Conservation (phyloP, 2,888 invertebrate genomes). For the Hirtodrosophila trivittata region DNA sequence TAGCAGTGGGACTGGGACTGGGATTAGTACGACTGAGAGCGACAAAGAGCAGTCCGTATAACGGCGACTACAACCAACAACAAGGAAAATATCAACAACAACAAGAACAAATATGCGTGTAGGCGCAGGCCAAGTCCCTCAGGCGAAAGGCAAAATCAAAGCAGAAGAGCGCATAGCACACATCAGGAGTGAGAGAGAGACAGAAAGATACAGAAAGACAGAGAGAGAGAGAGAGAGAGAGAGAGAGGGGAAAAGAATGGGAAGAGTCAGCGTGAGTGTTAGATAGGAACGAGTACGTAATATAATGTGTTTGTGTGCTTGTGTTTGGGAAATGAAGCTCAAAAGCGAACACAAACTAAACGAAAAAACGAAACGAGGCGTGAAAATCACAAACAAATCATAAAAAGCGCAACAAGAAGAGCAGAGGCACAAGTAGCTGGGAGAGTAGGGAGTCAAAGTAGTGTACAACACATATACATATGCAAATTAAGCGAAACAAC, state of each 20-base stretch:
- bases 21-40: no score
- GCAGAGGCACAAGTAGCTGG: conserved; percentile 8
- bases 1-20: no score
- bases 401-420: conserved; percentile 77
- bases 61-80: no score
- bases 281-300: neutral
- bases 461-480: conserved; percentile 36
- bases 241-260: no score
- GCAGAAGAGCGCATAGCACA: no score
- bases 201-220: no score
- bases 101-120: conserved; percentile 7
- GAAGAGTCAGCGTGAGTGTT: no score
- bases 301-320: conserved; percentile 10
- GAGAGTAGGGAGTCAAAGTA: conserved; percentile 8
- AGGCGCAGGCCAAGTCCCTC: conserved; percentile 9
- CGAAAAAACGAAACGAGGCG: conserved; percentile 72
- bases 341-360: conserved; percentile 55
- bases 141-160: no score
- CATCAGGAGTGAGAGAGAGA: no score
- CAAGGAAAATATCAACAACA: no score
- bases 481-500: conserved; percentile 71
- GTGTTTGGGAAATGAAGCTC: conserved; percentile 41
- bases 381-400: conserved; percentile 79
- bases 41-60: no score
- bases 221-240: no score